These are phyloP conservation scores for Mastigias papua DNA, from an alignment of 30 jellyfish, hydroid and myxozoan species.

Conservation along the genomic window DNA sequence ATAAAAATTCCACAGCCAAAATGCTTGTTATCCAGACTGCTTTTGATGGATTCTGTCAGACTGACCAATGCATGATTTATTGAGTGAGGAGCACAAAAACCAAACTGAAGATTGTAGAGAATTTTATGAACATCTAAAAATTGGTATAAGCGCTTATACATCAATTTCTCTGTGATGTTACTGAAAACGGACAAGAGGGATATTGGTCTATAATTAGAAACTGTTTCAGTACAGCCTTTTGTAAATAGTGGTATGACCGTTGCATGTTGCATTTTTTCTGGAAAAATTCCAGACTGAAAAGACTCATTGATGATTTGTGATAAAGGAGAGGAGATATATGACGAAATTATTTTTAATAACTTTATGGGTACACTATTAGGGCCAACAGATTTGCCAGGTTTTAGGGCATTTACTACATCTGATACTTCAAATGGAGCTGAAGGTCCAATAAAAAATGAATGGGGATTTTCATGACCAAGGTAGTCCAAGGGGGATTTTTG, in stretches of 20 bases:
- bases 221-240: conserved; percentile 33
- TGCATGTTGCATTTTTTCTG: conserved; percentile 44
- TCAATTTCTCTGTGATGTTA: conserved; percentile 49
- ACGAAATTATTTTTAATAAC: conserved; percentile 47
- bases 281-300: conserved; percentile 60
- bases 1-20: conserved; percentile 62
- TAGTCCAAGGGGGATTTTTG: conserved; percentile 31
- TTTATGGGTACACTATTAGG: conserved; percentile 63
- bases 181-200: conserved; percentile 56
- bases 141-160: conserved; percentile 52
- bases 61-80: conserved; percentile 13
- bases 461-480: neutral
- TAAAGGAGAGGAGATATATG: conserved; percentile 46
- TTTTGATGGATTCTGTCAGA: neutral
- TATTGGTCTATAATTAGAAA: conserved; percentile 58
- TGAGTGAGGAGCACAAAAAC: conserved; percentile 61
- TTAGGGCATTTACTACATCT: conserved; percentile 23
- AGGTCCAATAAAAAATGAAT: conserved; percentile 4
- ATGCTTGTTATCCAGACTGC: neutral
- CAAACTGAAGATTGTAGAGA: conserved; percentile 64
- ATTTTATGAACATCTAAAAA: conserved; percentile 25
- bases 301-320: conserved; percentile 58
- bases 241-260: conserved; percentile 54
- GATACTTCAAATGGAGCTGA: conserved; percentile 52
- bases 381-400: conserved; percentile 72